Evolutionary conservation across 1,140 invertebrate genomes (phyloP), one percentile per base, ranked within the genome.

Genomic region (Oreohelix idahoensis): DNA sequence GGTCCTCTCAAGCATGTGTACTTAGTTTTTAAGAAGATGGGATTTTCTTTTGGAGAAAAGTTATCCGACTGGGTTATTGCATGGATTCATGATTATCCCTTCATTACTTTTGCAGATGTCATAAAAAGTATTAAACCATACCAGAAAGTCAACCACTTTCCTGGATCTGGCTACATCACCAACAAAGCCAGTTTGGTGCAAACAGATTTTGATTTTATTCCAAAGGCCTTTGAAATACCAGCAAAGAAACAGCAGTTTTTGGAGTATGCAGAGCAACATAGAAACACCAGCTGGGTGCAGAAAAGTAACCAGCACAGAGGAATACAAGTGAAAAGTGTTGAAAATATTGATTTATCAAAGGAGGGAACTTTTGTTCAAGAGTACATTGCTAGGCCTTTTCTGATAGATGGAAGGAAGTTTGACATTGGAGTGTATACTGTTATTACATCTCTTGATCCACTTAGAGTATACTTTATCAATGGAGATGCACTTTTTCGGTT

Each of bases 401-500:
- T 94, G 0, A 93, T 94, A 79, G 93, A 94, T 91, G 89, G 90
- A 80, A 92, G 90, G 53, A 99, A 98, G 93, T 99, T 99, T 93
- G 98, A 99, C 91, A 97, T 99, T 90, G 98, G 98, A 29, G 95
- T 99, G 32, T 99, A 99, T 92, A 97, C 97, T 0, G 96, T 97
- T 0, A 93, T 99, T 0, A 98, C 98, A 0, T 98, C 97, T 0
- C 94, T 99, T 0, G 94, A 98, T 93, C 98, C 98, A 20, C 91
- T 99, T 0, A 94, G 97, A 87, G 94, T 96, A 0, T 99, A 99
- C 89, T 95, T 96, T 81, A 97, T 98, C 89, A 96, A 96, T 90
- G 96, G 96, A 11, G 98, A 99, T 89, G 95, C 96, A 1, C 92
- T 98, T 8, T 96, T 98, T 87, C 96, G 97, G 85, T 99, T 98